These are phyloP conservation scores for Phrynosoma blainvillii DNA, from an alignment of 2,113 vertebrate genomes.

Conservation along the genomic window DNA sequence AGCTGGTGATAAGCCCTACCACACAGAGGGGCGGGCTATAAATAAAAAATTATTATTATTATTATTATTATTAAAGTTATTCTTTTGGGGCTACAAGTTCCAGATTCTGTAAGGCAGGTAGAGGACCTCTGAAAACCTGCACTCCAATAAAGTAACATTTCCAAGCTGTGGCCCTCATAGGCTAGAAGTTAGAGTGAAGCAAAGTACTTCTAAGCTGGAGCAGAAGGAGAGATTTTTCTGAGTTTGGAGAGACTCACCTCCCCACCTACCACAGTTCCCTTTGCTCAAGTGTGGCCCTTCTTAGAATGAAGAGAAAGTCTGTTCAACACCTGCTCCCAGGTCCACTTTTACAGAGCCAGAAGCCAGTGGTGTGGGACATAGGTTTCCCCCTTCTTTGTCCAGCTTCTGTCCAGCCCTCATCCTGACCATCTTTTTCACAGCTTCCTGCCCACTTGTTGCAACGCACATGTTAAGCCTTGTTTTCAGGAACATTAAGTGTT, in stretches of 20 bases:
- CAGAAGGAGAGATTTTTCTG: background rate
- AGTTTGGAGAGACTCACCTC: background rate
- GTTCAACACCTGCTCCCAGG: too few relatives aligned
- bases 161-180: too few relatives aligned
- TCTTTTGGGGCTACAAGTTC: too few relatives aligned
- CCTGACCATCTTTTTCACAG: background rate
- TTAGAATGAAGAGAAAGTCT: background rate
- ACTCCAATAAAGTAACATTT: too few relatives aligned
- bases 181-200: background rate
- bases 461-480: background rate
- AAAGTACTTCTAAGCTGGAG: background rate
- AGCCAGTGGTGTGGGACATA: background rate
- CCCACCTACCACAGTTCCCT: too few relatives aligned
- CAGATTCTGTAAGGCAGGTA: too few relatives aligned
- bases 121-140: too few relatives aligned
- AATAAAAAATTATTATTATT: too few relatives aligned
- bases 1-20: background rate
- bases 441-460: background rate
- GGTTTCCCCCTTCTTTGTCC: background rate
- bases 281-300: too few relatives aligned
- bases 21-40: too few relatives aligned
- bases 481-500: background rate
- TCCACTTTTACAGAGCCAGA: too few relatives aligned
- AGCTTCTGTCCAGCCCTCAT: background rate
- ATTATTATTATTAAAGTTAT: too few relatives aligned